Evolutionary conservation across 2,113 vertebrate genomes (phyloP).

Genomic region (Dinomys branickii): DNA sequence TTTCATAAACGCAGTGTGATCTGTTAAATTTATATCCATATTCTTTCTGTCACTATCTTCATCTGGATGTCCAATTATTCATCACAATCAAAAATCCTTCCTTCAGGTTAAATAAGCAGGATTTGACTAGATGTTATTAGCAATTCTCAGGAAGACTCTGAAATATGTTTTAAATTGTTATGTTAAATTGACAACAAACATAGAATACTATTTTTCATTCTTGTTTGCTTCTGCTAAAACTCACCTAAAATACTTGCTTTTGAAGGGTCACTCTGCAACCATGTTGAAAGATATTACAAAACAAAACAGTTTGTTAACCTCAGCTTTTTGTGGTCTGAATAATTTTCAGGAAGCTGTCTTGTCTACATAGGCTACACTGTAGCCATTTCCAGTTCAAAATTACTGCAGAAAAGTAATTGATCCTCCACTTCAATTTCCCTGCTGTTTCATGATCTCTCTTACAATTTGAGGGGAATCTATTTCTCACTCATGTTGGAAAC

Average conservation of each 20-base stretch:
- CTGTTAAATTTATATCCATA: not conserved
- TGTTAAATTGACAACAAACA: not conserved
- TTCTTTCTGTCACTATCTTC: not conserved
- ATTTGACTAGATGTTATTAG: not conserved
- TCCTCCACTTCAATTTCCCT: slow-evolving; percentile 82
- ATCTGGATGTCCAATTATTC: not conserved
- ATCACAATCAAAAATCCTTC: not conserved
- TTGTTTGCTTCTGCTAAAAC: not conserved
- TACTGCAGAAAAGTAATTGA: slow-evolving; percentile 83
- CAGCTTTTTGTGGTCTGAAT: slow-evolving; percentile 1
- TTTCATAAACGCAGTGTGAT: not conserved
- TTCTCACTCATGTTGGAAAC: slow-evolving; percentile 85
- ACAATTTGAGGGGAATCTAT: slow-evolving; percentile 82
- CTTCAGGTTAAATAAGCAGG: not conserved
- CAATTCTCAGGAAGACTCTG: not conserved
- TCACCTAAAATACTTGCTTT: not conserved
- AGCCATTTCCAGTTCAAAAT: slow-evolving; percentile 74
- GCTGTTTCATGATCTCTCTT: slow-evolving; percentile 87
- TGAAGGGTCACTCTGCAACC: not conserved
- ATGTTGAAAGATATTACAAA: slow-evolving; percentile 7
- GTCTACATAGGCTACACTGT: slow-evolving; percentile 14
- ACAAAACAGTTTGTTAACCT: not conserved
- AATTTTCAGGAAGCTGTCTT: slow-evolving; percentile 39
- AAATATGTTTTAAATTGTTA: not conserved
- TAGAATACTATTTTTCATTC: not conserved